Evolutionary conservation across 2,888 invertebrate genomes (phyloP), one percentile per base, ranked within the genome.

Genomic region (Pseudococcus viburni): DNA sequence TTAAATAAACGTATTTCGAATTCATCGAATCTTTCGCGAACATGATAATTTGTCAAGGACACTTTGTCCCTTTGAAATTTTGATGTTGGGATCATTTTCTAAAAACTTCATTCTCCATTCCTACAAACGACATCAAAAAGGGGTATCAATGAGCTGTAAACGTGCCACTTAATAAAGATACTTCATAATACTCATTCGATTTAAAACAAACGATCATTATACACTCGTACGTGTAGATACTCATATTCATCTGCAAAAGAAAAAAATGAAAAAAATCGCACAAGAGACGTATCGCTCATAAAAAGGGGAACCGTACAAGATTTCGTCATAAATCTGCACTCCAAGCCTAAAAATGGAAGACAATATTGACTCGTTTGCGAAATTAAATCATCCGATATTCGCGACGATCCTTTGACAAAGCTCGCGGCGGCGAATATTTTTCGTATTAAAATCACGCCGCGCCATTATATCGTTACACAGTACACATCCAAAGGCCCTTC

Each of bases 321-420:
- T 64, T 15, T 64, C 22, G 22, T 64, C 22, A 64, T 64, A 0
- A 22, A 64, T 64, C 64, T 11, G 12, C 64, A 7, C 64, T 64
- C 64, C 19, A 64, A 22, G 19, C 22, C 22, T 22, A 9, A 64
- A 64, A 22, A 22, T 22, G 11, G 42, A 22, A 64, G 12, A 64
- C 64, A 64, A 64, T 64, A 64, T 64, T 64, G 64, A 64, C 64
- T 64, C 64, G 64, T 64, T 64, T 22, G 64, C 64, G 15, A 59
- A 59, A 59, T n/a, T 59, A n/a, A 59, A 59, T 59, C 64, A 22
- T 22, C 64, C 7, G 19, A 59, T 19, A 64, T 64, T 22, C 9
- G 64, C 64, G 11, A 64, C 64, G 22, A 22, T 64, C 64, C 26
- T 33, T 64, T 22, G 22, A 64, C 11, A 11, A 19, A 7, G 42